Evolutionary conservation across 2,888 invertebrate species (phyloP).

Genomic region (Xylophagus ater): DNA sequence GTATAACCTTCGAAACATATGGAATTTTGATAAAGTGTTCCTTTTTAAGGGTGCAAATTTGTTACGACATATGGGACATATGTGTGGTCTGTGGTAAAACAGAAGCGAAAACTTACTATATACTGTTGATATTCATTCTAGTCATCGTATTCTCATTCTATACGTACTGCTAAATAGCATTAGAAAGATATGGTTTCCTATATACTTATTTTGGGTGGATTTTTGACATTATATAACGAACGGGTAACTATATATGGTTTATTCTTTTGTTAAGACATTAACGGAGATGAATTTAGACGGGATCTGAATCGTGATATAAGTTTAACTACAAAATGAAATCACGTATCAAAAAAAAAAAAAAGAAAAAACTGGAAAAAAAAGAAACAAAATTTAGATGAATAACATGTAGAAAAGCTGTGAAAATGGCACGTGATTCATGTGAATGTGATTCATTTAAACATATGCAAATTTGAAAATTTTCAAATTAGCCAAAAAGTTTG

Average conservation of each 20-base stretch:
- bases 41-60: conserved; percentile 14
- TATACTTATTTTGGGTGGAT: too few species aligned
- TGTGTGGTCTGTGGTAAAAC: conserved; percentile 6
- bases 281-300: conserved; percentile 9
- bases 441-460: too few species aligned
- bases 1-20: conserved; percentile 3
- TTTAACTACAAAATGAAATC: conserved; percentile 11
- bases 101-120: neutral
- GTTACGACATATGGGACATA: conserved; percentile 13
- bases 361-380: too few species aligned
- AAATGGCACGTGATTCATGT: conserved; percentile 11
- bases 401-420: conserved; percentile 10
- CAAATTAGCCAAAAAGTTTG: too few species aligned
- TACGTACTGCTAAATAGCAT: too few species aligned
- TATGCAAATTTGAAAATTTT: too few species aligned
- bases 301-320: conserved; percentile 11
- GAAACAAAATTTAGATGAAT: too few species aligned
- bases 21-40: conserved; percentile 14
- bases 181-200: too few species aligned
- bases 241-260: too few species aligned
- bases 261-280: too few species aligned
- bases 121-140: neutral
- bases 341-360: conserved; percentile 11
- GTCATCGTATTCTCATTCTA: too few species aligned
- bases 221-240: too few species aligned